Evolutionary conservation across 1,140 invertebrate genomes (phyloP), one percentile per base, ranked within the genome.

Genomic region (Drosophila paulistorum): DNA sequence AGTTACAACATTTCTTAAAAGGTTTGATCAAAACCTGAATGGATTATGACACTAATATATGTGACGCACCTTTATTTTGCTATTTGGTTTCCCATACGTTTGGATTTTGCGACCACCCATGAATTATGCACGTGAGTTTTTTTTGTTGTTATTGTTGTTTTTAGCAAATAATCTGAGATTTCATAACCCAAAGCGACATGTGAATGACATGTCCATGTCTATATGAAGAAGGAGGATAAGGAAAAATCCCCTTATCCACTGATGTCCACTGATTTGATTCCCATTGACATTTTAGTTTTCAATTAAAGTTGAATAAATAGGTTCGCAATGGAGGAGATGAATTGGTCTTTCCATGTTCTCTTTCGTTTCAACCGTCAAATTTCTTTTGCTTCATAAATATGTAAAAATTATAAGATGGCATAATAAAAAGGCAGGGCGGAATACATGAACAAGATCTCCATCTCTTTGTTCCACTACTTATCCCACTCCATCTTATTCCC

Each of bases 231-330:
- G 11, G 26, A 3, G 35, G 35, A 11, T 37, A 37, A 6, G 30
- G 6, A 7, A 7, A 30, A 30, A 30, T 30, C 30, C 30, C 30
- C 30, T 6, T 30, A 30, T 23, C 65, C 61, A 61, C 37, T 57
- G 45, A 20, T 51, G 57, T 57, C 64, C 54, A 48, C 63, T 77
- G 84, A 89, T 89, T 62, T 80, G 79, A 87, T 87, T 77, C 73
- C 79, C 70, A 77, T 83, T 87, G 83, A 87, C 83, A 83, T 83
- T 83, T 83, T 77, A 87, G 83, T 83, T 87, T 86, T 89, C 84
- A 87, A 89, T 87, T 89, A 87, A 14, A 51, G 79, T 70, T 69
- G 81, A 65, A 68, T 55, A 67, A 60, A 26, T 42, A 37, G 68
- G n/a, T 39, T n/a, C 14, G 30, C 57, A n/a, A 23, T 9, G 17